Evolutionary conservation across 1,140 invertebrate species (phyloP), one percentile per base, ranked within the genome.

Genomic region (Drosophila tsacasi): DNA sequence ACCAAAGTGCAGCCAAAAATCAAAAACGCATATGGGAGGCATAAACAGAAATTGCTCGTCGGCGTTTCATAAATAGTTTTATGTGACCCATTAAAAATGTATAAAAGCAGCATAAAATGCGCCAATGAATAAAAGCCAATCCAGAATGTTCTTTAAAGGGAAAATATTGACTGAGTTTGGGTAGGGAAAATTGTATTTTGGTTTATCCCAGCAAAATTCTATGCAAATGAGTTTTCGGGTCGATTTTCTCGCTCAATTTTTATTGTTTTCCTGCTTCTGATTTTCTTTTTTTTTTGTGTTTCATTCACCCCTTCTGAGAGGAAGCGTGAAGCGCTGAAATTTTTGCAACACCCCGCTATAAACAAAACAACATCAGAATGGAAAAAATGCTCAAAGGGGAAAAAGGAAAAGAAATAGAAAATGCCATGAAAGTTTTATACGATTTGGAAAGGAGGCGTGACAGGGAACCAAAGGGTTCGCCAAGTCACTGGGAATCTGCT

Each of bases 21-120:
- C 12, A 25, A 21, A 64, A 37, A 59, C 62, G 23, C 69, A 68
- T 62, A 57, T 67, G 50, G 63, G 42, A 37, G 25, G 35, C 62
- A 59, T 64, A 58, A 58, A 64, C 21, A 40, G 49, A 77, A 77
- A 40, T 74, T 27, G 40, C 15, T 42, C 30, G 21, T 62, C 42
- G 71, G 57, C 52, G 66, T 87, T 86, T 87, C 76, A 77, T 83
- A 81, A 85, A 81, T 85, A 86, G 83, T 86, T 86, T 86, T 83
- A 80, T 83, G 71, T 39, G 39, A 44, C 76, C 63, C 66, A 60
- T 69, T 54, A 75, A 76, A 82, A 69, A 61, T 50, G 30, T 65
- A 73, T 83, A 75, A 79, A 66, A 69, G 49, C 50, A 76, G 35
- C 76, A 77, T 73, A 73, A 73, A 81, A 87, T 83, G 65, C 66